Base-by-base conservation (phyloP, 2,888 invertebrate genomes). In the Drosophila nigricruria region DNA sequence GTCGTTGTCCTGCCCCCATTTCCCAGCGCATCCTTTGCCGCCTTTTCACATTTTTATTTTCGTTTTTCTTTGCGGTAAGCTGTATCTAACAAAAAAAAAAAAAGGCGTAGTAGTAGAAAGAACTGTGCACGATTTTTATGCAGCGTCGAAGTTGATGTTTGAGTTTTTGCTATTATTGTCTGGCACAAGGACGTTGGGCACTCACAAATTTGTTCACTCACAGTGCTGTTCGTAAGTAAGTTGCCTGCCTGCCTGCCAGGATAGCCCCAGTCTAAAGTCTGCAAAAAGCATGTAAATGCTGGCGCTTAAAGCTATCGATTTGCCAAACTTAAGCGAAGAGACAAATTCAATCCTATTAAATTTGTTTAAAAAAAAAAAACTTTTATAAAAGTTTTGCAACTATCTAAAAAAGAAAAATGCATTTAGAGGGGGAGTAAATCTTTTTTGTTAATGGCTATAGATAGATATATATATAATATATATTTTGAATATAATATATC, bases 81-180 rank as follows among this genome's bases (percentile, higher is more conserved):
- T 70, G 60, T 38, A 54, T 49, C 59, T 49, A 52, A 25, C 6
- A 58, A 64, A 61, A 52, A 34, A 40, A 30, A 30, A 47, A 27
- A 10, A 27, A n/a, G 3, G n/a, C 27, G n/a, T 8, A 6, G n/a
- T n/a, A n/a, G n/a, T 2, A n/a, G 47, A 9, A 49, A 27, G 47
- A n/a, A 47, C 27, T 27, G 47, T 5, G 59, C 64, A 69, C 74
- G 79, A 82, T 80, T 82, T 87, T 72, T 77, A 79, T 82, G 77
- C 75, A 81, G 79, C 74, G 83, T 82, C 62, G 72, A 73, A 76
- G 67, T 82, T 77, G 85, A 77, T 82, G 80, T 80, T 88, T 89
- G 76, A 76, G 88, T 73, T 81, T 84, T 76, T 73, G 64, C 77
- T 70, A 71, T 78, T 78, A 75, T 79, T 73, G 77, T 75, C 77